Evolutionary conservation across 2,888 invertebrate genomes (phyloP), one percentile per base, ranked within the genome.

Genomic region (Dioctria linearis): DNA sequence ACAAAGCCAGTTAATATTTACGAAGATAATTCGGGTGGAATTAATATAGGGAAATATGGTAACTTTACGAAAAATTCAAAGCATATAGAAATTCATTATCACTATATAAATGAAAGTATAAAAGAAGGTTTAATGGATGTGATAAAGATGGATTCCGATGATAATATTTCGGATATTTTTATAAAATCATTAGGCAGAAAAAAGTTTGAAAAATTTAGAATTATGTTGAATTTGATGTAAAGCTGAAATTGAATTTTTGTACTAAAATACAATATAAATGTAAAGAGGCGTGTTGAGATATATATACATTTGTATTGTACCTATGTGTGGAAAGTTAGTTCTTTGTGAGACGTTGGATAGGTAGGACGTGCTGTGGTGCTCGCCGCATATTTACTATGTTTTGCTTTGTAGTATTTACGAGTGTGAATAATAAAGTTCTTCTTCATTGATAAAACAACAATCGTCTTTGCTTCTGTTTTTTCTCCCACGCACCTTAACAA

Each of bases 91-190:
- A 71, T 80, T 3, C 80, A 82, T 51, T 83, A 82, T 79, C 78
- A 85, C 83, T 84, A 83, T 84, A 80, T 86, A 76, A 78, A 85
- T 83, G 85, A 86, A 79, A 85, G 84, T 81, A 83, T 82, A 83
- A 73, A 84, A 81, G 83, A 85, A 43, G 81, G 65, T 63, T 82
- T 82, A 80, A 84, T 85, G 82, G 84, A 85, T 83, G 83, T 85
- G 84, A 81, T 86, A 51, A 85, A 85, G 83, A 83, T 84, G 66
- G 80, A 84, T 8, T 83, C 85, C 3, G 81, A 84, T 80, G 65
- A 84, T 78, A 85, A 85, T 82, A 59, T 83, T 73, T 84, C 85
- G 49, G 85, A 85, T 80, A 83, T 84, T 59, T 83, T 85, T 37
- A 84, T 79, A 11, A 82, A 79, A 59, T 57, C 57, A 4, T 57